Base-by-base conservation (phyloP, 2,113 vertebrate species). In the Ochotona princeps region DNA sequence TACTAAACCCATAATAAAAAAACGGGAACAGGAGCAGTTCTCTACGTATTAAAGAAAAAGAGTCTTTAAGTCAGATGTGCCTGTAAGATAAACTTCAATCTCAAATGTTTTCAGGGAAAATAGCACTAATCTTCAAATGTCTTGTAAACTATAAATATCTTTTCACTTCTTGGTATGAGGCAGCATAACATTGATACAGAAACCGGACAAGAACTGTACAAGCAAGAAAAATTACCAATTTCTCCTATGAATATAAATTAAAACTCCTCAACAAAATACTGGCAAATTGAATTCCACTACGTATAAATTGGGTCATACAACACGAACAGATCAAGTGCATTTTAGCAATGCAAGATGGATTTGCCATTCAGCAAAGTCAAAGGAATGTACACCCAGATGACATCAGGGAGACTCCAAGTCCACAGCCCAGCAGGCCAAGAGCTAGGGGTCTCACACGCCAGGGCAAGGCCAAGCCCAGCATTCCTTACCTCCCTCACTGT, bases 181-280 rank as follows among this genome's bases (percentile, higher is more conserved):
- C 14, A 67, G 20, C 10, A 26, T 25, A 72, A 38, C n/a, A 80
- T 65, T 35, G 60, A 32, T 61, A 74, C 3, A 2, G 66, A 75
- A 54, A 54, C 30, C 21, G 47, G 49, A 75, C 49, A 81, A 66
- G 75, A 38, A 51, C 21, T 20, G 65, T 23, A n/a, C 25, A 32
- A 76, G 83, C 75, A 83, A 91, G 44, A 90, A 87, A 91, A 60
- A 87, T 75, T 32, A 66, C 83, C 73, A 67, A 44, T 85, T 89
- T 75, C 51, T 79, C 81, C n/a, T 66, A 74, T 28, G 38, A 49
- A 54, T 61, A 10, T 6, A 83, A 30, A 89, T 32, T 20, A 73
- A 84, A 51, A 88, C 74, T 67, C 67, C 49, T 75, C 70, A 67
- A 73, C 28, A 83, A 91, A 88, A 84, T 69, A 47, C 54, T 23